Percentiles rank a stretch among this genome's conserved stretches.
Evolutionary conservation across 2,888 invertebrate species (phyloP).

Genomic region (Andrena fulva): DNA sequence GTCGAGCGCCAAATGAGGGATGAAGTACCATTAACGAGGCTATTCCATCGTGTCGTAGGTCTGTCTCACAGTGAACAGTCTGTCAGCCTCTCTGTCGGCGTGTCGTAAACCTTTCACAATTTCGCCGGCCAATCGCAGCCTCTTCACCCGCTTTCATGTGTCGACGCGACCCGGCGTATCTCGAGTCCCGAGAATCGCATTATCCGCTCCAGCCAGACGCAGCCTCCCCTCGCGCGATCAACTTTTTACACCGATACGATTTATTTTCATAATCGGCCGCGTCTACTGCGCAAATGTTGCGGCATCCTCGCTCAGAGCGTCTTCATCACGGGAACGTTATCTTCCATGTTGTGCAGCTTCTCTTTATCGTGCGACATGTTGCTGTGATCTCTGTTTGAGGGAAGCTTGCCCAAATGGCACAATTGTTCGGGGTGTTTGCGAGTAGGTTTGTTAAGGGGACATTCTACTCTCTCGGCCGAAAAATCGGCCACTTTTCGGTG

Average conservation of each 20-base stretch:
- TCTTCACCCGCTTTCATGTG: slow-evolving; percentile 35
- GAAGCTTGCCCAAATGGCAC: too few species aligned
- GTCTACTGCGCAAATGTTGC: slow-evolving; percentile 24
- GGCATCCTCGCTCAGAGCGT: neutral
- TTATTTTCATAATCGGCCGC: slow-evolving; percentile 55
- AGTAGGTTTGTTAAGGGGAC: too few species aligned
- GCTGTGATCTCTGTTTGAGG: too few species aligned
- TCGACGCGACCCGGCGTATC: slow-evolving; percentile 36
- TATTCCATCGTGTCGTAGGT: slow-evolving; percentile 29
- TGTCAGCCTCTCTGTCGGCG: slow-evolving; percentile 55
- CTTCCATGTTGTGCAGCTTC: too few species aligned
- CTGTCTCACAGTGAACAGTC: slow-evolving; percentile 50
- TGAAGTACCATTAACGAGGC: slow-evolving; percentile 54
- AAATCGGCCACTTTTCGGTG: too few species aligned
- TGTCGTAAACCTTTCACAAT: slow-evolving; percentile 65
- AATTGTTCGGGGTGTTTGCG: too few species aligned
- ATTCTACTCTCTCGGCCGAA: too few species aligned
- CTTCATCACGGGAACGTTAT: neutral
- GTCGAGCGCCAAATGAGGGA: slow-evolving; percentile 41
- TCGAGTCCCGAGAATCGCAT: slow-evolving; percentile 52
- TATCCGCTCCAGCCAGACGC: slow-evolving; percentile 54
- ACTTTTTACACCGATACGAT: slow-evolving; percentile 43
- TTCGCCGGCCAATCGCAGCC: slow-evolving; percentile 54
- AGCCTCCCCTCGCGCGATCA: slow-evolving; percentile 10
- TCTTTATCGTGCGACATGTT: too few species aligned